Evolutionary conservation across 2,888 invertebrate genomes (phyloP).

Genomic region (Antitype chi): DNA sequence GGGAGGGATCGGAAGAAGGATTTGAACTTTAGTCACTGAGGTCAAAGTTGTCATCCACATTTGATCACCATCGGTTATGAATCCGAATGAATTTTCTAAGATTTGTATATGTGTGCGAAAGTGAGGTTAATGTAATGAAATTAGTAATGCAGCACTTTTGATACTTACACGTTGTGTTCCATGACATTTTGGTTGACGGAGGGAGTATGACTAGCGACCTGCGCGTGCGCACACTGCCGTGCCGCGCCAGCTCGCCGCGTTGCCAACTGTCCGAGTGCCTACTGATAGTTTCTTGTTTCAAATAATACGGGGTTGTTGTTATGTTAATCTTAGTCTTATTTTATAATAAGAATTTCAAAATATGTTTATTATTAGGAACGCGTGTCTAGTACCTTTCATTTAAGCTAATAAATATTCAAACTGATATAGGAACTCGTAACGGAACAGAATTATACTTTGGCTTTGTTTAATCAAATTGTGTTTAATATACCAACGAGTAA

Average conservation of each 20-base stretch:
- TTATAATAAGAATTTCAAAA: slow-evolving; percentile 85
- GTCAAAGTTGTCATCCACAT: slow-evolving; percentile 65
- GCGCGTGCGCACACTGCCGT: slow-evolving; percentile 5
- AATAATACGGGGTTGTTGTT: slow-evolving; percentile 87
- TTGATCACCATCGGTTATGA: slow-evolving; percentile 65
- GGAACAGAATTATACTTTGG: slow-evolving; percentile 84
- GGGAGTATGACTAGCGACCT: slow-evolving; percentile 29
- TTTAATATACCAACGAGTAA: slow-evolving; percentile 89
- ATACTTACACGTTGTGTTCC: slow-evolving; percentile 74
- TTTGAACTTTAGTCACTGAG: slow-evolving; percentile 45
- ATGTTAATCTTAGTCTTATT: slow-evolving; percentile 87
- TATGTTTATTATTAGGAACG: slow-evolving; percentile 84
- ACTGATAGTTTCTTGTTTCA: slow-evolving; percentile 78
- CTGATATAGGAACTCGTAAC: slow-evolving; percentile 84
- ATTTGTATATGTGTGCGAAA: slow-evolving; percentile 74
- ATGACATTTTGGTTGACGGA: slow-evolving; percentile 63
- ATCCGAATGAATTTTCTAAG: slow-evolving; percentile 74
- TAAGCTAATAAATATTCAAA: slow-evolving; percentile 85
- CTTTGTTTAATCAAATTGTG: slow-evolving; percentile 89
- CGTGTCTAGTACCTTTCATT: slow-evolving; percentile 86
- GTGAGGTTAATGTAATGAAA: slow-evolving; percentile 67
- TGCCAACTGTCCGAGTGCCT: slow-evolving; percentile 62
- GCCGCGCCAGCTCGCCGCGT: slow-evolving; percentile 8
- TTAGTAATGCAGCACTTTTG: slow-evolving; percentile 75
- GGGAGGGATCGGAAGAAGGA: slow-evolving; percentile 29